phyloP scores from a whole-genome alignment of 2,113 vertebrate genomes.

The Aspiorhynchus laticeps region DNA sequence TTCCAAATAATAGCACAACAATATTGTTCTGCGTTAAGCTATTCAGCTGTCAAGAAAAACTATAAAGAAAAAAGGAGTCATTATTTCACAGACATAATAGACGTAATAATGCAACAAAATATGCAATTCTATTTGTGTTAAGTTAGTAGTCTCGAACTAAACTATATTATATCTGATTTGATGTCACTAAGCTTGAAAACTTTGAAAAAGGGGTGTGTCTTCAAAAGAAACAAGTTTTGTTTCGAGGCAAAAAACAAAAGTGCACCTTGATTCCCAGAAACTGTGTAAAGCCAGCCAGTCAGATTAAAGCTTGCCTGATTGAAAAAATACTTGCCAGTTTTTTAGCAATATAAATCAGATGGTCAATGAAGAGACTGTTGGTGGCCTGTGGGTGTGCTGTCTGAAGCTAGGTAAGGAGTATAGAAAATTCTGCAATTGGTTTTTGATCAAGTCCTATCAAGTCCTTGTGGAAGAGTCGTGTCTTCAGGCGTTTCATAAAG shows the following conservation, averaged over 20 bases:
- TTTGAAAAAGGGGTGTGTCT: no score
- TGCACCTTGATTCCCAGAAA: neutral
- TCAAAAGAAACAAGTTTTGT: neutral
- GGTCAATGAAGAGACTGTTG: neutral
- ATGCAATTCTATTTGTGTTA: no score
- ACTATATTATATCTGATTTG: no score
- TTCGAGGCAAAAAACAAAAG: neutral
- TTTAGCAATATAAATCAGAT: neutral
- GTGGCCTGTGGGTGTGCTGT: neutral
- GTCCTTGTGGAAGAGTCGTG: neutral
- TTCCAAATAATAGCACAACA: no score
- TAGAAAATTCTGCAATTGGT: neutral
- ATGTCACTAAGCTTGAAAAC: no score
- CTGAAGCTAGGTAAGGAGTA: constrained; percentile 8
- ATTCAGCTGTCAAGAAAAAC: no score
- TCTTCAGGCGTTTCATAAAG: neutral
- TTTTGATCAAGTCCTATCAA: constrained; percentile 5
- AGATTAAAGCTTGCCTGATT: neutral
- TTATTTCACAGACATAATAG: no score
- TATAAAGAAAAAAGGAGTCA: no score
- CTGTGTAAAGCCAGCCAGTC: neutral
- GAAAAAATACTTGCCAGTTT: neutral
- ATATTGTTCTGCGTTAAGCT: no score
- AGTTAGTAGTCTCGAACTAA: no score
- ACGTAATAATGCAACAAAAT: no score